These are phyloP conservation scores for Ditylenchus dipsaci DNA, from an alignment of 1,140 invertebrate species.

Conservation along the genomic window DNA sequence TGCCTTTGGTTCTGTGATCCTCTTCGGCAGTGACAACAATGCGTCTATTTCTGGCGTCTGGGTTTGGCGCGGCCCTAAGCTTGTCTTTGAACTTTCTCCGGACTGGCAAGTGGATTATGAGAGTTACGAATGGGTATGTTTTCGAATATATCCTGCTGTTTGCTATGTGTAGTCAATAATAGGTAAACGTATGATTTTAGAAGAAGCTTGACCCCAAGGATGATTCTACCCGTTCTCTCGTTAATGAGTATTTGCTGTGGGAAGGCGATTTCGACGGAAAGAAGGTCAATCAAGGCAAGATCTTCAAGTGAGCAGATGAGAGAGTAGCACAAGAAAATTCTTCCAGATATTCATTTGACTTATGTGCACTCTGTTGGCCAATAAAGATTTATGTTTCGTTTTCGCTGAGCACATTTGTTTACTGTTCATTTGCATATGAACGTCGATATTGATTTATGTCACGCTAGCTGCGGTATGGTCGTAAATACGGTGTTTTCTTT, in stretches of 20 bases:
- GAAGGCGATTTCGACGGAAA: slow-evolving; percentile 78
- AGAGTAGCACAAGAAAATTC: too few species aligned
- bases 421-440: too few species aligned
- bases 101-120: slow-evolving; percentile 82
- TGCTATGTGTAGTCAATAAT: too few species aligned
- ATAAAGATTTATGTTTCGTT: too few species aligned
- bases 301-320: slow-evolving; percentile 75
- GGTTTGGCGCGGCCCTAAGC: slow-evolving; percentile 89
- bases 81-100: slow-evolving; percentile 75
- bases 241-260: slow-evolving; percentile 88
- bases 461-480: too few species aligned
- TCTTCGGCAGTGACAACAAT: slow-evolving; percentile 86
- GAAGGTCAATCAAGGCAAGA: slow-evolving; percentile 94
- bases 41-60: slow-evolving; percentile 89
- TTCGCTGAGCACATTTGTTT: too few species aligned
- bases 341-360: too few species aligned
- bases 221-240: slow-evolving; percentile 79
- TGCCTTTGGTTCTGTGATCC: slow-evolving; percentile 83
- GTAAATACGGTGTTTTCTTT: too few species aligned
- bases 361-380: too few species aligned
- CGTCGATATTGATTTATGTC: too few species aligned
- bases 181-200: slow-evolving; percentile 71
- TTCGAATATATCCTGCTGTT: too few species aligned
- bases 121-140: slow-evolving; percentile 75
- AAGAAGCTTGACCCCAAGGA: slow-evolving; percentile 79